Percentiles rank a stretch among this genome's conserved stretches.
Conservation (phyloP, 1,140 invertebrate genomes). For the Euura saliciscinereae region DNA sequence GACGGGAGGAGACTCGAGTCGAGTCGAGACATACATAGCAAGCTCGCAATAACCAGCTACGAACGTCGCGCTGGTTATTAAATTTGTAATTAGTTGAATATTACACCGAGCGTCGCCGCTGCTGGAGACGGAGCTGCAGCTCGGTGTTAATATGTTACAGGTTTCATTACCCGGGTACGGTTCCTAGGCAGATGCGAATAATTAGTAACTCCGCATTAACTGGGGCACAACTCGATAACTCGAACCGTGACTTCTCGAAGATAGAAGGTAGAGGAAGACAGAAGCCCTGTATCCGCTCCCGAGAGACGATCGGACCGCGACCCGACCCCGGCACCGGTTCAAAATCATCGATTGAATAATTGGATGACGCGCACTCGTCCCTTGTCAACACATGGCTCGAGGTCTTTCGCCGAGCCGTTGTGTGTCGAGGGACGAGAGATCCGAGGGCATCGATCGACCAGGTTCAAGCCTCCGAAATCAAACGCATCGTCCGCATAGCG, state of each 20-base stretch:
- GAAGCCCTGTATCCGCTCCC: no score
- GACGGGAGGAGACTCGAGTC: neutral
- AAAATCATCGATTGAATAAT: no score
- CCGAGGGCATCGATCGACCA: no score
- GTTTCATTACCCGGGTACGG: conserved; percentile 39
- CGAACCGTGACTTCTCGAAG: no score
- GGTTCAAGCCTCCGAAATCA: conserved; percentile 34
- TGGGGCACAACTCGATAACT: neutral
- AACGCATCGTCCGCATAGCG: conserved; percentile 55
- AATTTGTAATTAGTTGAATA: conserved; percentile 54
- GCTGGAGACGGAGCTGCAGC: neutral
- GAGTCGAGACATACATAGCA: conserved; percentile 25
- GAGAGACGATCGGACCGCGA: no score
- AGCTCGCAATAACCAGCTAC: conserved; percentile 35
- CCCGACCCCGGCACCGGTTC: no score
- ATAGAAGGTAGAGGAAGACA: no score
- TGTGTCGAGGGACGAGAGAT: no score
- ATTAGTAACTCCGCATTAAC: conserved; percentile 30
- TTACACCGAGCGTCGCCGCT: conserved; percentile 37
- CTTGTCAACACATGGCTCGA: no score
- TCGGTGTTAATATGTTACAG: conserved; percentile 40
- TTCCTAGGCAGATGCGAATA: conserved; percentile 29
- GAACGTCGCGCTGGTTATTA: conserved; percentile 40
- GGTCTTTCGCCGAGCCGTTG: no score
- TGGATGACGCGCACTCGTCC: no score